Evolutionary conservation across 2,113 vertebrate genomes (phyloP), one percentile per base, ranked within the genome.

Genomic region (Phainopepla nitens): DNA sequence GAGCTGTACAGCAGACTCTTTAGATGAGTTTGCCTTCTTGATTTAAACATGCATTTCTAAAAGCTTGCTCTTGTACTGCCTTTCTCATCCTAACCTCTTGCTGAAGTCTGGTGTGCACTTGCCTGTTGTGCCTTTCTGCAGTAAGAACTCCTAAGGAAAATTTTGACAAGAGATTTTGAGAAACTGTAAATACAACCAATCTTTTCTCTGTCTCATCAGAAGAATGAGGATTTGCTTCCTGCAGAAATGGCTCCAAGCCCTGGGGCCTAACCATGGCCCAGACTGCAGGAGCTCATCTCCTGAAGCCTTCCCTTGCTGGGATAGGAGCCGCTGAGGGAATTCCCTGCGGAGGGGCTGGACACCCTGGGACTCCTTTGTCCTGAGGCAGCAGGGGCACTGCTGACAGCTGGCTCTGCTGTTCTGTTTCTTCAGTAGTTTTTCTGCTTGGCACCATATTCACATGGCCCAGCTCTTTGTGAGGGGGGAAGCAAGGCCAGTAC

Each of bases 401-500:
- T 79, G 65, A 4, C 23, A 60, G 62, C 23, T 58, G 60, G 3
- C n/a, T 57, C 19, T 3, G 9, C 27, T 53, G 0, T 22, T 53
- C 36, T 50, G 0, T 72, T 68, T 71, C 33, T 58, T 27, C 11
- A 18, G 64, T 14, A 11, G 23, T 56, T 77, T 62, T 85, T 60
- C 56, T 73, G 29, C 60, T 84, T 70, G 60, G 16, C 56, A 27
- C 27, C 41, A 35, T 36, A 36, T 39, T 39, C 39, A 20, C 13
- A 4, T 41, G 70, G 50, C 78, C n/a, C 65, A 73, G 41, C 23
- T 84, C 16, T 16, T 18, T 7, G 9, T 41, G 68, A 29, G 11
- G 10, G 13, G 14, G 16, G 13, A 47, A 27, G 29, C 0, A 1
- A 76, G 36, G 28, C 45, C 1, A 0, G 24, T 36, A 53, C 41